Conservation (phyloP, 2,113 vertebrate genomes). For the Symphodus melops region DNA sequence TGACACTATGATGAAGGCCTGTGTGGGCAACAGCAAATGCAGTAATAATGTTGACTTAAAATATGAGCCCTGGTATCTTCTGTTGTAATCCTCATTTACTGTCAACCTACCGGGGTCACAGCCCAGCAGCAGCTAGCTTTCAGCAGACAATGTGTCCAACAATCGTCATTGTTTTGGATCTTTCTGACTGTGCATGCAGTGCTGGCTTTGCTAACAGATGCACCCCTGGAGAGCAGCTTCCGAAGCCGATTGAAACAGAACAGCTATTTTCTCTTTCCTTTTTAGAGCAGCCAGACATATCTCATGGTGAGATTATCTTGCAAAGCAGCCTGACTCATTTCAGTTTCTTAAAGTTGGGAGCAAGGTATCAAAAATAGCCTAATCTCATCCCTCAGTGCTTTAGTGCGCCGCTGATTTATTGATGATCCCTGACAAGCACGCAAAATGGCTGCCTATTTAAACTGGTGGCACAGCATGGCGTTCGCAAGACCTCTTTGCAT, state of each 20-base stretch:
- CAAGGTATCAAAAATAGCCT: slow-evolving; percentile 28
- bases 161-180: slow-evolving; percentile 33
- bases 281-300: slow-evolving; percentile 27
- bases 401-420: slow-evolving; percentile 49
- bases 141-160: slow-evolving; percentile 31
- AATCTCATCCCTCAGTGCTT: slow-evolving; percentile 35
- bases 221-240: slow-evolving; percentile 34
- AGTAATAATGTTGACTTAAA: slow-evolving; percentile 15
- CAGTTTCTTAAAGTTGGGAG: slow-evolving; percentile 33
- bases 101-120: slow-evolving; percentile 57
- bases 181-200: slow-evolving; percentile 20
- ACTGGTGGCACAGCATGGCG: slow-evolving; percentile 42
- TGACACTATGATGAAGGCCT: slow-evolving; percentile 41
- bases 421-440: slow-evolving; percentile 35
- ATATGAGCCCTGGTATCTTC: slow-evolving; percentile 12
- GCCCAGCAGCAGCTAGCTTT: slow-evolving; percentile 14
- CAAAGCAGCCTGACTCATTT: slow-evolving; percentile 36
- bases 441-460: slow-evolving; percentile 52
- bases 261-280: slow-evolving; percentile 32
- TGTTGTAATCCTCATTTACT: slow-evolving; percentile 26
- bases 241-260: slow-evolving; percentile 49
- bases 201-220: slow-evolving; percentile 34
- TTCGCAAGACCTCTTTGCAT: slow-evolving; percentile 18
- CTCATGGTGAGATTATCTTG: slow-evolving; percentile 32
- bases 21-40: slow-evolving; percentile 17